Evolutionary conservation across 2,888 invertebrate species (phyloP).

Genomic region (Busseola fusca): DNA sequence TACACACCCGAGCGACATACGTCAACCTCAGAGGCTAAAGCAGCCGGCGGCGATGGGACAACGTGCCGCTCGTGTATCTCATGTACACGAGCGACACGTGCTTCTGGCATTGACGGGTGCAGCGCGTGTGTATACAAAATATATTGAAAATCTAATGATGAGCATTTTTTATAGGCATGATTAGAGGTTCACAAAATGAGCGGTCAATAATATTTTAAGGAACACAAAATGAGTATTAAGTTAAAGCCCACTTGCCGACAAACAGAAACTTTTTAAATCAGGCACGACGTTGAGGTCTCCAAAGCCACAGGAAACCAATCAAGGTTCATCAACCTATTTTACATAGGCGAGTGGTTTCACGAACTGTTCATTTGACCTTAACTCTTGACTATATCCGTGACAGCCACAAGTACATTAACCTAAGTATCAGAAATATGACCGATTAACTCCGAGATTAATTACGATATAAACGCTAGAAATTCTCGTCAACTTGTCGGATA

Average conservation of each 20-base stretch:
- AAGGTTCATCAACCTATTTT: not conserved
- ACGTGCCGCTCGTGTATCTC: no score
- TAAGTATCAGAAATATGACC: constrained; percentile 25
- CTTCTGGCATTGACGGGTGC: no score
- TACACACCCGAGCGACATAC: no score
- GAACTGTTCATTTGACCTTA: not conserved
- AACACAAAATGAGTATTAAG: not conserved
- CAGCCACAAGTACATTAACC: not conserved
- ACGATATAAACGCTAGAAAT: constrained; percentile 48
- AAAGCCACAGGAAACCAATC: not conserved
- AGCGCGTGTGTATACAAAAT: not conserved
- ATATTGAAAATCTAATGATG: no score
- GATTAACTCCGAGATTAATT: constrained; percentile 34
- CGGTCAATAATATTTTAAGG: not conserved
- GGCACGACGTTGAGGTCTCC: not conserved
- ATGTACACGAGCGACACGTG: no score
- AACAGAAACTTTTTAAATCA: not conserved
- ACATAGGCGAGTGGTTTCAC: not conserved
- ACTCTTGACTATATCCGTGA: constrained; percentile 18
- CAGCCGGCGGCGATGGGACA: no score
- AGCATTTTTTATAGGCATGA: not conserved
- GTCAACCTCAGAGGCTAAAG: no score
- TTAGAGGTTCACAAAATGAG: not conserved
- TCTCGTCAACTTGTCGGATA: constrained; percentile 46
- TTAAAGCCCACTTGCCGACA: not conserved